Percentiles rank a stretch among this genome's conserved stretches.
These are phyloP conservation scores for Anastrepha obliqua DNA, from an alignment of 1,140 invertebrate genomes.

Conservation along the genomic window DNA sequence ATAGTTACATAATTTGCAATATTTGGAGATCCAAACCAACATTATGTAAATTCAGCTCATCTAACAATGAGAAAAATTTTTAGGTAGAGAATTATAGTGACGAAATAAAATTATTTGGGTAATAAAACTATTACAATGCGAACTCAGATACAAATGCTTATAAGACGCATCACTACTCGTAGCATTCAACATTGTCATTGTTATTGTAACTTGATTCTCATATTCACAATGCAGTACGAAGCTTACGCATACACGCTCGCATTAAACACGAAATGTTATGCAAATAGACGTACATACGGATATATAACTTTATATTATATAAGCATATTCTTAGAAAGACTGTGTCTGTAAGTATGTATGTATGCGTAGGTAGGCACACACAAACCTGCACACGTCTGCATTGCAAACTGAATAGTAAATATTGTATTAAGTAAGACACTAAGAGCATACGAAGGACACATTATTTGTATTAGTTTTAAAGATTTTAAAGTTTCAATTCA, in stretches of 20 bases:
- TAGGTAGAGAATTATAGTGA: too few relatives aligned
- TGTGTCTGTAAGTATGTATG: background rate
- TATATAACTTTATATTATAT: background rate
- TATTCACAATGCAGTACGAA: background rate
- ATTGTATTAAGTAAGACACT: constrained; percentile 19
- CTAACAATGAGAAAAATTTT: too few relatives aligned
- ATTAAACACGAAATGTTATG: background rate
- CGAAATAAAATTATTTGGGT: too few relatives aligned
- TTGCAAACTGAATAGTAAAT: constrained; percentile 31
- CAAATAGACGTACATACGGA: background rate
- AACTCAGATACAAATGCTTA: too few relatives aligned
- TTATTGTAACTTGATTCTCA: background rate
- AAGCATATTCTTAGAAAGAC: background rate
- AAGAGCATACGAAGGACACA: constrained; percentile 27
- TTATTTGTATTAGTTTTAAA: constrained; percentile 9
- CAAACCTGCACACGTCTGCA: background rate
- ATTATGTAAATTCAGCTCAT: too few relatives aligned
- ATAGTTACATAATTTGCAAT: too few relatives aligned
- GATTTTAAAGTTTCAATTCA: constrained; percentile 25
- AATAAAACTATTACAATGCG: too few relatives aligned
- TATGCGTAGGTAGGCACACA: background rate
- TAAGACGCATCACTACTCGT: background rate
- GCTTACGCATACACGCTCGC: background rate
- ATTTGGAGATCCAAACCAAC: too few relatives aligned
- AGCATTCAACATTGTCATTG: background rate